Percentiles rank a stretch among this genome's conserved stretches.
Evolutionary conservation across 2,797 vertebrate genomes (phyloP).

Genomic region (Sebastiscus albofasciatus): DNA sequence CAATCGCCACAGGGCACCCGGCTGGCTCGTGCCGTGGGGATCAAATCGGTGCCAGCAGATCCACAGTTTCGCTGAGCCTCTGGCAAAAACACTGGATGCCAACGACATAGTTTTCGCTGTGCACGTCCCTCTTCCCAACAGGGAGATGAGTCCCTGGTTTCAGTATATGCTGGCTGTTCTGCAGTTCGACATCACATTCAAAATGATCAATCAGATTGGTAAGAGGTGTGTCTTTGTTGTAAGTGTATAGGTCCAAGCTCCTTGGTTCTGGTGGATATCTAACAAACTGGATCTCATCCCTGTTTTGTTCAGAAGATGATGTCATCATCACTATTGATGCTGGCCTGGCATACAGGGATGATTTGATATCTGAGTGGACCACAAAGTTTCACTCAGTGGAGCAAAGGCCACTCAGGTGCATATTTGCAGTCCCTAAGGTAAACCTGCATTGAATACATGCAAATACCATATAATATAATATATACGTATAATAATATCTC

Average conservation of each 20-base stretch:
- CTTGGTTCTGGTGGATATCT: neutral
- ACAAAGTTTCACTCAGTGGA: slow-evolving; percentile 38
- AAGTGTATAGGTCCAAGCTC: neutral
- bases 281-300: neutral
- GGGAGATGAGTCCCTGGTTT: slow-evolving; percentile 95
- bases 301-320: slow-evolving; percentile 29
- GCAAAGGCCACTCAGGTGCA: slow-evolving; percentile 35
- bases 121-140: slow-evolving; percentile 85
- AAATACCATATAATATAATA: neutral
- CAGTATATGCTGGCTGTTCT: slow-evolving; percentile 92
- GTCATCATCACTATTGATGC: slow-evolving; percentile 44
- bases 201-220: slow-evolving; percentile 90
- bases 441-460: neutral
- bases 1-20: slow-evolving; percentile 78
- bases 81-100: slow-evolving; percentile 86
- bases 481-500: neutral
- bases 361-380: slow-evolving; percentile 31
- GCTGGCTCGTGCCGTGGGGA: slow-evolving; percentile 91
- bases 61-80: slow-evolving; percentile 87
- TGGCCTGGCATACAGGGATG: slow-evolving; percentile 39
- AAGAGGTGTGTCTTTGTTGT: slow-evolving; percentile 43
- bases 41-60: slow-evolving; percentile 87
- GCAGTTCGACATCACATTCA: slow-evolving; percentile 91
- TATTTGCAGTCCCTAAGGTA: slow-evolving; percentile 39
- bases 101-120: slow-evolving; percentile 91